Base-by-base conservation (phyloP, 2,888 invertebrate genomes). In the Ormyrus nitidulus region DNA sequence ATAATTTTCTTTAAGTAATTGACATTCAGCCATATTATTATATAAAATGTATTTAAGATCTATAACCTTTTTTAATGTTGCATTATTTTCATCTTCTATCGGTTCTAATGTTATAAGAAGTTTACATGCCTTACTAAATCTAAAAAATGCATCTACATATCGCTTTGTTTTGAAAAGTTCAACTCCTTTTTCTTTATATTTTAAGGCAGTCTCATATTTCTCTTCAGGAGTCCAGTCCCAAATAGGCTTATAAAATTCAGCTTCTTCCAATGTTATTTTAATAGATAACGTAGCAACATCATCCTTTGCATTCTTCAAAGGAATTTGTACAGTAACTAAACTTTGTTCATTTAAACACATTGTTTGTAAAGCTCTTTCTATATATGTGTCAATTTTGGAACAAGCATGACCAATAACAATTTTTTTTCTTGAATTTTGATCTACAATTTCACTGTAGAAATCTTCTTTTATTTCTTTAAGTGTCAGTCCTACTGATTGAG, bases 21-120 rank as follows among this genome's bases (percentile, higher is more conserved):
- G 95, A 88, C 97, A 96, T 65, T 95, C 95, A 0, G 97, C 95
- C 88, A 97, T 91, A 90, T 98, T 98, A 84, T 95, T 95, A 88
- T 95, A 96, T 8, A 97, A 91, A 84, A 93, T 94, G 9, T 93
- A 91, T 88, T 95, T 93, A 8, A 95, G 89, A 72, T 91, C 90
- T 56, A 92, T 88, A 83, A 95, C 91, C 8, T 91, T 88, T 0
- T 92, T 85, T 51, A 88, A 86, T 49, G 93, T 91, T 7, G 94
- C 90, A 7, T 90, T 88, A n/a, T 92, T 91, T 81, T 93, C 87
- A 61, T 91, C 90, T 71, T 89, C 85, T 19, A 92, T 88, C 6
- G 93, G 89, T 53, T 89, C 93, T 79, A 94, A 92, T 0, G 95
- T 95, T 80, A 95, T 93, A 6, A 97, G 86, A 85, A 95, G 92